Percentiles rank a stretch among this genome's conserved stretches.
These are phyloP conservation scores for Micronycteris hirsuta DNA, from an alignment of 2,113 vertebrate genomes.

Conservation along the genomic window DNA sequence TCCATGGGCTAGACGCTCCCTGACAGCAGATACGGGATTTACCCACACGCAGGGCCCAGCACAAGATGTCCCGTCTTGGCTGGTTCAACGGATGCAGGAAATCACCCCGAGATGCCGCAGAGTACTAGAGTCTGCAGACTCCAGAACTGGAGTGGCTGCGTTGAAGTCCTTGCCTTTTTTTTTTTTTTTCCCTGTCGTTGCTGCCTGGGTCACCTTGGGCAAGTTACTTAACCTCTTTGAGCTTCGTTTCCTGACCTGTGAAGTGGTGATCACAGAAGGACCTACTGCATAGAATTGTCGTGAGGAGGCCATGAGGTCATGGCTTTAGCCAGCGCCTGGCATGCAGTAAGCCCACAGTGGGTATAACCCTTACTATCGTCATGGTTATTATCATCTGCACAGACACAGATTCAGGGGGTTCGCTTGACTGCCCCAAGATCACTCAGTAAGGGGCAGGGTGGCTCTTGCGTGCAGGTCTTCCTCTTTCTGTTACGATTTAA, in stretches of 20 bases:
- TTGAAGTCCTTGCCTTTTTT: not conserved
- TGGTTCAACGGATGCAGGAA: not conserved
- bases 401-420: not conserved
- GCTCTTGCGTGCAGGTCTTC: not conserved
- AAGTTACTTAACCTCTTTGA: not conserved
- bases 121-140: not conserved
- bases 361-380: not conserved
- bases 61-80: not conserved
- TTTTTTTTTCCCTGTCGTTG: not conserved
- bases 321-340: not conserved
- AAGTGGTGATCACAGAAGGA: not conserved
- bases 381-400: not conserved
- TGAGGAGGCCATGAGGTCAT: not conserved
- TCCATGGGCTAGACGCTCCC: not conserved
- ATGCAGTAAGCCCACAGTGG: not conserved
- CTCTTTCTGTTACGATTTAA: not conserved
- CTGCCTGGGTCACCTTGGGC: not conserved
- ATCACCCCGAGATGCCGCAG: accelerated
- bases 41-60: not conserved
- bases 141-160: not conserved
- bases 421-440: not conserved
- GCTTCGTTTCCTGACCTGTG: not conserved
- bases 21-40: not conserved
- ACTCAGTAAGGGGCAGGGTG: not conserved
- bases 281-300: not conserved